Percentiles rank a stretch among this genome's conserved stretches.
Conservation (phyloP, 2,113 vertebrate genomes). For the Bos indicus region DNA sequence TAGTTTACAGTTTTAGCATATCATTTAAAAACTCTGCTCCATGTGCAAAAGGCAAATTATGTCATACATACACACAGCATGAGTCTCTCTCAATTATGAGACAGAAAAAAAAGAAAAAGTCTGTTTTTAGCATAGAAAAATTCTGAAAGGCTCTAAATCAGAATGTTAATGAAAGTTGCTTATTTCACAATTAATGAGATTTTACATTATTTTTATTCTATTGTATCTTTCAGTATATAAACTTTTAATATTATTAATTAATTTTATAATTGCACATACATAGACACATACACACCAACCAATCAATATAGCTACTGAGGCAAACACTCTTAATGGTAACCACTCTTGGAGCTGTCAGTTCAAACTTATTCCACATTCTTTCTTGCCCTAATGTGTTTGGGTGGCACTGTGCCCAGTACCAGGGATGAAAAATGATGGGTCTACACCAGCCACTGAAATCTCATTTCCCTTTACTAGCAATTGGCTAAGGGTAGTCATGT, state of each 20-base stretch:
- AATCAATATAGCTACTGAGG: neutral
- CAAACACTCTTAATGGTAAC: neutral
- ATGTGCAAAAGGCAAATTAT: neutral
- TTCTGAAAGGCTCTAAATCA: neutral
- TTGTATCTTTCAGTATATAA: neutral
- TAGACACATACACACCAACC: neutral
- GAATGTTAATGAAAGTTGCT: neutral
- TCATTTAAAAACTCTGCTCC: conserved; percentile 7
- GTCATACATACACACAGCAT: neutral
- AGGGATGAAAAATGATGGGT: neutral
- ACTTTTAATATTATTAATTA: neutral
- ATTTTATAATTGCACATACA: neutral
- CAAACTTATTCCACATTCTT: neutral
- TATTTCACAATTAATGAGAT: neutral
- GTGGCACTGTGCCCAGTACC: neutral
- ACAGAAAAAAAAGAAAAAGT: neutral
- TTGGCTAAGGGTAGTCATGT: neutral
- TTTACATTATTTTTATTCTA: neutral
- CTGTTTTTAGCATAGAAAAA: neutral
- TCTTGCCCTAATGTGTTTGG: neutral
- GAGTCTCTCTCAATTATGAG: neutral
- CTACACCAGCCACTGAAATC: neutral
- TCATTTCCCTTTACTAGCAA: neutral
- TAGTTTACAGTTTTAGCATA: neutral
- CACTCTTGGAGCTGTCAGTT: neutral